Evolutionary conservation across 2,888 invertebrate species (phyloP).

Genomic region (Drosophila affinis): DNA sequence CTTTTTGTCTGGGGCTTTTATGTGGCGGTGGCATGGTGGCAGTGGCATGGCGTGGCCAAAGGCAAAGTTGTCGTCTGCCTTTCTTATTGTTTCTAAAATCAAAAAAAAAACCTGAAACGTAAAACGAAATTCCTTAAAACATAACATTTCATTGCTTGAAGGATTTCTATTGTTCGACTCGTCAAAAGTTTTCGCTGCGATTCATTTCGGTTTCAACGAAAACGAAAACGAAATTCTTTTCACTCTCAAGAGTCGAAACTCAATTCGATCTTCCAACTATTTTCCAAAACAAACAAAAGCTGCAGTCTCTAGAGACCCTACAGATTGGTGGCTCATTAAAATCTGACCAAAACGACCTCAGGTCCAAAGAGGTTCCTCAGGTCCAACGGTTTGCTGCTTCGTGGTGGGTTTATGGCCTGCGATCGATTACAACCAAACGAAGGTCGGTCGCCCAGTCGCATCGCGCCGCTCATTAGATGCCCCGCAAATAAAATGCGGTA

Average conservation of each 20-base stretch:
- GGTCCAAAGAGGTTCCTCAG: slow-evolving; percentile 60
- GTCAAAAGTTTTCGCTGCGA: slow-evolving; percentile 49
- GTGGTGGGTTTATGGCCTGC: slow-evolving; percentile 74
- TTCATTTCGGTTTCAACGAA: slow-evolving; percentile 36
- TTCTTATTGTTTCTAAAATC: slow-evolving; percentile 70
- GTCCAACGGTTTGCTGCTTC: slow-evolving; percentile 21
- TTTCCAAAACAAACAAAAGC: slow-evolving; percentile 63
- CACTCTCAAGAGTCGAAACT: slow-evolving; percentile 35
- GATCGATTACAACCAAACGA: slow-evolving; percentile 74
- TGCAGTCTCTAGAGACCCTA: slow-evolving; percentile 9
- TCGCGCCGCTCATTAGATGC: slow-evolving; percentile 73
- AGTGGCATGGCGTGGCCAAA: slow-evolving; percentile 33
- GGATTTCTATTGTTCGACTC: slow-evolving; percentile 77
- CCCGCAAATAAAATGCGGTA: slow-evolving; percentile 71
- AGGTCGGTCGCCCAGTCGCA: slow-evolving; percentile 54
- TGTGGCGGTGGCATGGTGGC: slow-evolving; percentile 53
- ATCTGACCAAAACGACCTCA: slow-evolving; percentile 48
- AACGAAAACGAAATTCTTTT: slow-evolving; percentile 63
- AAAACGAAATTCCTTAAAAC: slow-evolving; percentile 69
- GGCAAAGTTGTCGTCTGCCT: slow-evolving; percentile 42
- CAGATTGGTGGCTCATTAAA: slow-evolving; percentile 65
- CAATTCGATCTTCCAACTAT: slow-evolving; percentile 38
- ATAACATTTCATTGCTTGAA: slow-evolving; percentile 63
- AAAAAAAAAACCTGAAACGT: slow-evolving; percentile 56
- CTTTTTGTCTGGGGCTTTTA: slow-evolving; percentile 51